Evolutionary conservation across 2,888 invertebrate genomes (phyloP).

Genomic region (Cheilosia scutellata): DNA sequence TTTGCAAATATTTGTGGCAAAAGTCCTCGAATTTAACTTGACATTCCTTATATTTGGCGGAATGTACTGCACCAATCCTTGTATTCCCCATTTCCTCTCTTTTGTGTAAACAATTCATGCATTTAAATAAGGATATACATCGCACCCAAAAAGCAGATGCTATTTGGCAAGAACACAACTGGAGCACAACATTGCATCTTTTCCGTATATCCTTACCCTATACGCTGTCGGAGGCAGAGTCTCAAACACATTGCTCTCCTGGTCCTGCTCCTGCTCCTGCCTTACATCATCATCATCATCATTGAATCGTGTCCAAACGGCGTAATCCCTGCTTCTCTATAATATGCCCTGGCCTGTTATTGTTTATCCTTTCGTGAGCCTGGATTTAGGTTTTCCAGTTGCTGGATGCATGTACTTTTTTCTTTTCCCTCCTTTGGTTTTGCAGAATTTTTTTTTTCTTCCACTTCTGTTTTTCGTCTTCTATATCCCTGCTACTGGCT

Average conservation of each 20-base stretch:
- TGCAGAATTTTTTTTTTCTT: neutral
- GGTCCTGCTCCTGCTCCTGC: neutral
- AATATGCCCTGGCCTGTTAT: constrained; percentile 51
- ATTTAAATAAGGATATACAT: constrained; percentile 45
- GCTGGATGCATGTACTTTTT: constrained; percentile 57
- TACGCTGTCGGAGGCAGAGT: neutral
- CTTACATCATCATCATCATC: constrained; percentile 49
- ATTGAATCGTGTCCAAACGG: constrained; percentile 28
- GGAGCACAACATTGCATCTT: constrained; percentile 43
- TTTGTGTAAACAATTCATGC: constrained; percentile 27
- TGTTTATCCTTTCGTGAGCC: constrained; percentile 66
- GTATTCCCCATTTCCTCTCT: neutral
- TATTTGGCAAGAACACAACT: constrained; percentile 39
- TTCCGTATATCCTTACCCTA: neutral
- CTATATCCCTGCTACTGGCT: constrained; percentile 44
- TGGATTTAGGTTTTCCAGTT: constrained; percentile 57
- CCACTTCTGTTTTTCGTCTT: constrained; percentile 8
- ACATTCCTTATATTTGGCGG: no score
- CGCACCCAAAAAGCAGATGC: constrained; percentile 31
- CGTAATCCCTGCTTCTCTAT: constrained; percentile 44
- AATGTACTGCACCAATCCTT: neutral
- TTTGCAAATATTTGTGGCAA: no score
- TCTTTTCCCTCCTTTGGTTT: neutral
- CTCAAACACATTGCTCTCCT: constrained; percentile 7
- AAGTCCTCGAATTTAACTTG: no score